Evolutionary conservation across 2,888 invertebrate species (phyloP).

Genomic region (Elegia similella): DNA sequence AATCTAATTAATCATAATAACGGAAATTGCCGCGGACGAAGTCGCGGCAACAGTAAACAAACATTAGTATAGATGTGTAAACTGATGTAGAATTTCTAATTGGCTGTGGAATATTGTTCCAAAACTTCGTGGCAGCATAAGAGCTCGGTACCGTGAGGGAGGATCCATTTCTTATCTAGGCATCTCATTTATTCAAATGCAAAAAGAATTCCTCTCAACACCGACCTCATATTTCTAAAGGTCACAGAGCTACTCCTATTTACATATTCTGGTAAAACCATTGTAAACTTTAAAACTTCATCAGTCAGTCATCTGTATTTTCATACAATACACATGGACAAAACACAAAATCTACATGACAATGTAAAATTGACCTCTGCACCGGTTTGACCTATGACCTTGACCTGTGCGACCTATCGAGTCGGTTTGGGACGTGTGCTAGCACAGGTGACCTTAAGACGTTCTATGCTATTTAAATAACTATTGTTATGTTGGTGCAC

Average conservation of each 20-base stretch:
- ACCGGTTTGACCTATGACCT: slow-evolving; percentile 52
- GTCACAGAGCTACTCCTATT: slow-evolving; percentile 19
- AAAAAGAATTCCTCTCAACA: slow-evolving; percentile 2
- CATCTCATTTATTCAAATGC: slow-evolving; percentile 3
- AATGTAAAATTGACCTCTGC: slow-evolving; percentile 68
- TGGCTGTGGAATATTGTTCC: no score
- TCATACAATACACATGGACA: slow-evolving; percentile 36
- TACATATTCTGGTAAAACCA: slow-evolving; percentile 10
- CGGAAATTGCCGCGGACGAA: no score
- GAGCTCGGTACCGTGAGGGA: neutral
- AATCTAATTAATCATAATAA: no score
- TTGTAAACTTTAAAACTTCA: slow-evolving; percentile 18
- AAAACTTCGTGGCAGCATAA: no score
- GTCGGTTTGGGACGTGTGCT: slow-evolving; percentile 62
- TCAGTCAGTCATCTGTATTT: slow-evolving; percentile 13
- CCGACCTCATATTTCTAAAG: slow-evolving; percentile 22
- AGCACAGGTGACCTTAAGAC: slow-evolving; percentile 22
- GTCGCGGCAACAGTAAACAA: no score
- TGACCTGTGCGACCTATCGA: slow-evolving; percentile 60
- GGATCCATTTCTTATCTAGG: neutral
- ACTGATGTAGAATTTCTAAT: no score
- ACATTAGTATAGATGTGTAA: no score
- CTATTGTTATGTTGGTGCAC: slow-evolving; percentile 17
- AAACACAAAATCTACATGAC: slow-evolving; percentile 65
- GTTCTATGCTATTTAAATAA: slow-evolving; percentile 27